Percentiles rank a stretch among this genome's conserved stretches.
Evolutionary conservation across 2,113 vertebrate species (phyloP).

Genomic region (Anthoscopus minutus): DNA sequence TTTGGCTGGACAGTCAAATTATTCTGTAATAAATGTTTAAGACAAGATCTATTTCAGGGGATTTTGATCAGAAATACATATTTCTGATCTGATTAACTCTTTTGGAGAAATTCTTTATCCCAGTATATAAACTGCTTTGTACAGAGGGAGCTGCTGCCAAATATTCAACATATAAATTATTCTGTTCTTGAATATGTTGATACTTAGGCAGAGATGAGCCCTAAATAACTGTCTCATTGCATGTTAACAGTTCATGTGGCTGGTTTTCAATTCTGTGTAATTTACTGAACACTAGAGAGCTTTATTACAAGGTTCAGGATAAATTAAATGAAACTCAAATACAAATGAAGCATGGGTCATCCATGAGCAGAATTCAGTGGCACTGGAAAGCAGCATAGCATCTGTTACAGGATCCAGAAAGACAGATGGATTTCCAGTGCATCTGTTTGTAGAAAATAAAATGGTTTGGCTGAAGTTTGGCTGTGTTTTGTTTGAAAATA

Average conservation of each 20-base stretch:
- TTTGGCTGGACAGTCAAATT: neutral
- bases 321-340: conserved; percentile 39
- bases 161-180: neutral
- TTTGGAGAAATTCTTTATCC: neutral
- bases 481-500: neutral
- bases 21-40: neutral
- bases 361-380: neutral
- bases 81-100: neutral
- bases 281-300: neutral
- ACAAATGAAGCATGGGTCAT: conserved; percentile 11
- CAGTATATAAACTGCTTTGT: neutral
- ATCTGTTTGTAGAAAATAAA: neutral
- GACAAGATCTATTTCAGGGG: neutral
- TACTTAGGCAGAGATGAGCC: neutral
- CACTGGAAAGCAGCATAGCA: neutral
- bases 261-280: neutral
- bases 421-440: neutral
- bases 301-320: neutral
- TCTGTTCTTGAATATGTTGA: neutral
- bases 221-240: neutral
- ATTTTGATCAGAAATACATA: neutral
- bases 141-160: neutral
- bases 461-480: neutral
- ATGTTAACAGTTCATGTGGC: neutral
- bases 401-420: neutral